A percentile compares a stretch with the other conserved stretches of the same genome.
Conservation (phyloP, 2,797 vertebrate genomes). For the Paedocypris micromegethes region DNA sequence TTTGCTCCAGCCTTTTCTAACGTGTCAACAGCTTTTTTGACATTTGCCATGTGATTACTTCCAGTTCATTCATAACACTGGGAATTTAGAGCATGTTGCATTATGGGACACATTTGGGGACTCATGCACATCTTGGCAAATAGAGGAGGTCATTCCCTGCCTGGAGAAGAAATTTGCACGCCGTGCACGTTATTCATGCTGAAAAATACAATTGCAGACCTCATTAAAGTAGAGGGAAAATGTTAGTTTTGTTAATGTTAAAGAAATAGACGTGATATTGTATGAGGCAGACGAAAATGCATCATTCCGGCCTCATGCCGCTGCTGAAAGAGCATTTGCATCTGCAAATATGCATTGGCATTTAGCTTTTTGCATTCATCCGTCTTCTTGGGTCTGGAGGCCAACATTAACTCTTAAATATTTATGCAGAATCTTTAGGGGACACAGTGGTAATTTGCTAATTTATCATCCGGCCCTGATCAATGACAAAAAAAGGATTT, state of each 20-base stretch:
- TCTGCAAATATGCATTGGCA: conserved; percentile 7
- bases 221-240: too few relatives aligned
- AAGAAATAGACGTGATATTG: too few relatives aligned
- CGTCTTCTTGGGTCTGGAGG: conserved; percentile 10
- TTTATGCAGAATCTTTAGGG: conserved; percentile 27
- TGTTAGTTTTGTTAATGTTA: too few relatives aligned
- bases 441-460: conserved; percentile 25
- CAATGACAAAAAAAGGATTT: conserved; percentile 33
- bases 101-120: neutral
- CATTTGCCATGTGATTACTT: neutral
- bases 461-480: conserved; percentile 32
- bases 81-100: neutral
- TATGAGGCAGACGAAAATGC: too few relatives aligned
- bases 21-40: neutral
- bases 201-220: too few relatives aligned
- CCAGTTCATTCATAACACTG: neutral
- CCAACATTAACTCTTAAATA: conserved; percentile 35
- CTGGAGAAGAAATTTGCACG: neutral
- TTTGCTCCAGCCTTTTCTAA: too few relatives aligned
- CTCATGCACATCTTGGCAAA: neutral
- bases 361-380: conserved; percentile 11
- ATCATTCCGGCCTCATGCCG: neutral
- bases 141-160: conserved; percentile 1
- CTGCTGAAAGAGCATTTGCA: conserved; percentile 17
- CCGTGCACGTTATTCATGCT: too few relatives aligned